These are phyloP conservation scores for Sigmodon hispidus DNA, from an alignment of 2,113 vertebrate species.

Conservation along the genomic window DNA sequence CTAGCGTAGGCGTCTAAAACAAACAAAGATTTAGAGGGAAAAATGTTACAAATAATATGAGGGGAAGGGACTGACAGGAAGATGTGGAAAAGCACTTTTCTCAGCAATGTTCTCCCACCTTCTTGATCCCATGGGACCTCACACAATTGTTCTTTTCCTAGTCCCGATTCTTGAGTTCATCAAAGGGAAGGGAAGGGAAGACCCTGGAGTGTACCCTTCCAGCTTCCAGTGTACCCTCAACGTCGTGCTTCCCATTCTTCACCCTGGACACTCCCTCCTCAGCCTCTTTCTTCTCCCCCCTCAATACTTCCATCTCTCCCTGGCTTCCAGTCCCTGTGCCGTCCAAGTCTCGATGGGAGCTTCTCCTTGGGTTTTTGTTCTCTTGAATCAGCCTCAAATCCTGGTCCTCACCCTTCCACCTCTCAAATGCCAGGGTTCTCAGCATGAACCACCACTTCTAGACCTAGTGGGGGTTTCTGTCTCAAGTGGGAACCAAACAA, in stretches of 20 bases:
- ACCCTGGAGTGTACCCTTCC: background rate
- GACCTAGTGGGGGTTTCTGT: background rate
- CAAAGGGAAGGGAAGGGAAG: slow-evolving; percentile 25
- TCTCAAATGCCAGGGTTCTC: background rate
- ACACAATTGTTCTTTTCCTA: background rate
- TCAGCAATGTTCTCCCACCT: background rate
- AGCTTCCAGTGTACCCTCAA: background rate
- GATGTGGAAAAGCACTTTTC: no score
- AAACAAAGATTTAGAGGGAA: background rate
- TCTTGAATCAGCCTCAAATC: background rate
- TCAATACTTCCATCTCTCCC: background rate
- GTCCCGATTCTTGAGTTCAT: background rate
- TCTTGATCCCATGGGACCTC: background rate
- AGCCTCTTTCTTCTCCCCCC: background rate
- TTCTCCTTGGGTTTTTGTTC: background rate
- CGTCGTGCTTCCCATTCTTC: background rate
- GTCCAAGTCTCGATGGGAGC: background rate
- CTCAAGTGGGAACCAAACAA: slow-evolving; percentile 2
- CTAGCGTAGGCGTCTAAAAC: background rate
- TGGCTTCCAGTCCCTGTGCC: background rate
- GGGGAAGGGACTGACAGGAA: background rate
- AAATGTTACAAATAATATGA: background rate
- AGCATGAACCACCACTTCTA: background rate
- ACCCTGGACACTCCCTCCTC: background rate
- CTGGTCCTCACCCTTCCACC: no score